Conservation (phyloP, 2,888 invertebrate genomes). For the Eupithecia insigniata region DNA sequence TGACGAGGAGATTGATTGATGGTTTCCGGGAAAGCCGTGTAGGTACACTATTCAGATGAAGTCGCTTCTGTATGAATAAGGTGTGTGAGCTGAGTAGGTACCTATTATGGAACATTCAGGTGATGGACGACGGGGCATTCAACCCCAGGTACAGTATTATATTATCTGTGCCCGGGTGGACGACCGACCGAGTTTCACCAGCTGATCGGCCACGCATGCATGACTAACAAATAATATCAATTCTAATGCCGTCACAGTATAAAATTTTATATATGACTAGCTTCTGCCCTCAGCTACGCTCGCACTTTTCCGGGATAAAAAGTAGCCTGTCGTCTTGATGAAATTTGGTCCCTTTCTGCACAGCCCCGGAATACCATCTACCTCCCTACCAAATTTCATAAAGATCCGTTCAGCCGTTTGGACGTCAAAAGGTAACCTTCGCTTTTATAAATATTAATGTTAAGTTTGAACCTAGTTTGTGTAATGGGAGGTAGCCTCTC, state of each 20-base stretch:
- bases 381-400: no score
- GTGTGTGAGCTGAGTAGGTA: constrained; percentile 52
- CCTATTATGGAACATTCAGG: constrained; percentile 74
- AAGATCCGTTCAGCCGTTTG: no score
- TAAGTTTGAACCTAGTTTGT: no score
- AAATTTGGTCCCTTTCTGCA: no score
- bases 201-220: constrained; percentile 68
- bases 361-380: no score
- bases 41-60: constrained; percentile 71
- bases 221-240: constrained; percentile 62
- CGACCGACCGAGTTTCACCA: constrained; percentile 79
- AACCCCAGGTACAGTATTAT: constrained; percentile 50
- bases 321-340: no score
- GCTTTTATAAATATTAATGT: no score
- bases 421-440: no score
- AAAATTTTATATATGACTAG: neutral
- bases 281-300: neutral
- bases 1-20: constrained; percentile 44
- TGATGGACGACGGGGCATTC: constrained; percentile 70
- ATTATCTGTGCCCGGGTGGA: constrained; percentile 43
- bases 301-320: neutral
- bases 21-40: constrained; percentile 65
- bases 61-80: constrained; percentile 76
- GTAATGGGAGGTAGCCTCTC: no score
- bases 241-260: constrained; percentile 51